phyloP scores from a whole-genome alignment of 2,113 vertebrate species.

The Poeciliopsis retropinna region DNA sequence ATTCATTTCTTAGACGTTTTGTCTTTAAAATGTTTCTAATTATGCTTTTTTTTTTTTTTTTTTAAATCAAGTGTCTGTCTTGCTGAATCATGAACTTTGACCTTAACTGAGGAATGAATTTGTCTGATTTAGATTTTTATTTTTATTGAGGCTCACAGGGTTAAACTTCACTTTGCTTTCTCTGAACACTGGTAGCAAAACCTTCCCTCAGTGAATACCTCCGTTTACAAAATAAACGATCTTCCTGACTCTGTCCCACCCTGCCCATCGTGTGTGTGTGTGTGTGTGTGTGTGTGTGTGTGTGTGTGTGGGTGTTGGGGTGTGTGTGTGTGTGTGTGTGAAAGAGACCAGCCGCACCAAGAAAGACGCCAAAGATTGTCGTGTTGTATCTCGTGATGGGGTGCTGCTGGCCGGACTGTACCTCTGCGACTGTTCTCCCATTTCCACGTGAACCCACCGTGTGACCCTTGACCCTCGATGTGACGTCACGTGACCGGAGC shows the following conservation, averaged over 20 bases:
- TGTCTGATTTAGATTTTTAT: too few relatives aligned
- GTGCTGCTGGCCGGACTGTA: constrained; percentile 52
- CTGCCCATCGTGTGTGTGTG: constrained; percentile 10
- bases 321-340: constrained; percentile 7
- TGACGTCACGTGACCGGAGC: constrained; percentile 68
- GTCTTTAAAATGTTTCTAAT: too few relatives aligned
- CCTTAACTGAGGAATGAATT: too few relatives aligned
- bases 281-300: constrained; percentile 7
- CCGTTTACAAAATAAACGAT: constrained; percentile 58
- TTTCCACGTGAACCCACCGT: constrained; percentile 30
- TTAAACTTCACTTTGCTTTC: constrained; percentile 3
- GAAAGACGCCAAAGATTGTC: constrained; percentile 76
- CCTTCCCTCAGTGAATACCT: constrained; percentile 68
- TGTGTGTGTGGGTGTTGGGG: not conserved
- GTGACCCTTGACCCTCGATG: constrained; percentile 48
- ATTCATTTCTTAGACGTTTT: too few relatives aligned
- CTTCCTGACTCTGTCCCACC: constrained; percentile 54
- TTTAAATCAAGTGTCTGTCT: too few relatives aligned
- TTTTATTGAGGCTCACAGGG: not conserved
- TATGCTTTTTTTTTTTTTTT: too few relatives aligned
- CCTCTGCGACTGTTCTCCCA: constrained; percentile 6
- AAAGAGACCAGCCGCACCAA: constrained; percentile 50
- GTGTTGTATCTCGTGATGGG: constrained; percentile 62
- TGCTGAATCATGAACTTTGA: too few relatives aligned
- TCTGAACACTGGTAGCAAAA: constrained; percentile 47